Evolutionary conservation across 2,888 invertebrate species (phyloP).

Genomic region (Limnephilus lunatus): DNA sequence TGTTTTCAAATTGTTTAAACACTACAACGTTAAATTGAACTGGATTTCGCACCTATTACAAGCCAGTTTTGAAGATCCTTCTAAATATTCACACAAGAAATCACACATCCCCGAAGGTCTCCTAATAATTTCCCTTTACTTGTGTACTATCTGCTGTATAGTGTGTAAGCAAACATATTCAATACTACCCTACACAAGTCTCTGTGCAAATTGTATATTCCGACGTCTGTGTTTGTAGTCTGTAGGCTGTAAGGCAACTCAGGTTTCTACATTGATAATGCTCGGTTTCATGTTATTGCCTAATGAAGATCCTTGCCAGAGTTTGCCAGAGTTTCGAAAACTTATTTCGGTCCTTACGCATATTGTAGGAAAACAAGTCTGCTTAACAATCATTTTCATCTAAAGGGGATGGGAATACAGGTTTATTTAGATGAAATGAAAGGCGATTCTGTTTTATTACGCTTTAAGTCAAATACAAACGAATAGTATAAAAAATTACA

Average conservation of each 20-base stretch:
- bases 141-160: neutral
- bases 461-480: no score
- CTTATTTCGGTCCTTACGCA: constrained; percentile 6
- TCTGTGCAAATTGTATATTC: neutral
- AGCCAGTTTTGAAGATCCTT: neutral
- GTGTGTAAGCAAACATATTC: neutral
- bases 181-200: neutral
- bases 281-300: constrained; percentile 37
- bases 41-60: neutral
- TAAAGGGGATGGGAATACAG: neutral
- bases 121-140: neutral
- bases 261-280: constrained; percentile 28
- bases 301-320: constrained; percentile 14
- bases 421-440: neutral
- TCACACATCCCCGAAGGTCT: neutral
- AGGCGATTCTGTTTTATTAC: neutral
- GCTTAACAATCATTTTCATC: neutral
- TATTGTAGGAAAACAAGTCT: constrained; percentile 2
- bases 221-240: neutral
- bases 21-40: neutral
- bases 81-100: neutral
- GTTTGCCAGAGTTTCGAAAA: constrained; percentile 13
- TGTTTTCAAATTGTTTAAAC: no score
- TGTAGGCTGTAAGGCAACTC: neutral
- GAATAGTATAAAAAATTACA: no score